These are phyloP conservation scores for Odontamblyopus lacepedii DNA, from an alignment of 2,797 vertebrate species.

Conservation along the genomic window DNA sequence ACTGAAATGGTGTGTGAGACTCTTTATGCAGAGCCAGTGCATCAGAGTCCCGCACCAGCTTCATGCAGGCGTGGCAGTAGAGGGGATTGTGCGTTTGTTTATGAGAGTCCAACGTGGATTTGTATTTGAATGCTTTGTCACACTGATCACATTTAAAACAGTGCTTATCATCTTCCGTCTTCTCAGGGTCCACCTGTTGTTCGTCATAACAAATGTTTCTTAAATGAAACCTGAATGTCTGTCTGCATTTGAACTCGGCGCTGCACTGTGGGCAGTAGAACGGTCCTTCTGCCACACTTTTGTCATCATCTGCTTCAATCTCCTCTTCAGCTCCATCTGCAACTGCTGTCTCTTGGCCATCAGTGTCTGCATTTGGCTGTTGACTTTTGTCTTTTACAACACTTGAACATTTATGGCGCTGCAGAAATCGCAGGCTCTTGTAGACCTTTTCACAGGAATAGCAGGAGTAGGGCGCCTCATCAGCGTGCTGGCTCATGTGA, in stretches of 20 bases:
- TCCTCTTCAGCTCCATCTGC: constrained; percentile 34
- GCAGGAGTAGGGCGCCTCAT: constrained; percentile 54
- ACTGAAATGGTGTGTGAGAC: constrained; percentile 74
- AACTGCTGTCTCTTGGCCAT: constrained; percentile 44
- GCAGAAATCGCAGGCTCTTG: constrained; percentile 60
- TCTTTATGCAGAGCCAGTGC: constrained; percentile 71
- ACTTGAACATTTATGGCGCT: constrained; percentile 62
- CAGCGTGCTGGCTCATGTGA: constrained; percentile 61
- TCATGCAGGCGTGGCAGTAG: constrained; percentile 75
- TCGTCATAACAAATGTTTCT: constrained; percentile 74
- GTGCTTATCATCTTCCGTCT: constrained; percentile 55
- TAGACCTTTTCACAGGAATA: constrained; percentile 57
- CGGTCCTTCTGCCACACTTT: constrained; percentile 49
- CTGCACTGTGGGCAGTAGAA: constrained; percentile 75
- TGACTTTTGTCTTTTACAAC: constrained; percentile 29
- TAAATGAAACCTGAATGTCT: constrained; percentile 69
- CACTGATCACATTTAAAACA: constrained; percentile 70
- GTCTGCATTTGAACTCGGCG: constrained; percentile 71
- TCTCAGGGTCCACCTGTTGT: constrained; percentile 72
- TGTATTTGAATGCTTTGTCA: constrained; percentile 73
- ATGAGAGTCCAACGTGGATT: constrained; percentile 72
- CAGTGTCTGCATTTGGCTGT: constrained; percentile 19
- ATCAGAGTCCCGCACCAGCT: constrained; percentile 67
- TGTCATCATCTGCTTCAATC: constrained; percentile 23
- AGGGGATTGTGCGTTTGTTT: constrained; percentile 76